Base-by-base conservation (phyloP, 2,797 vertebrate genomes). In the Sebastes steindachneri region DNA sequence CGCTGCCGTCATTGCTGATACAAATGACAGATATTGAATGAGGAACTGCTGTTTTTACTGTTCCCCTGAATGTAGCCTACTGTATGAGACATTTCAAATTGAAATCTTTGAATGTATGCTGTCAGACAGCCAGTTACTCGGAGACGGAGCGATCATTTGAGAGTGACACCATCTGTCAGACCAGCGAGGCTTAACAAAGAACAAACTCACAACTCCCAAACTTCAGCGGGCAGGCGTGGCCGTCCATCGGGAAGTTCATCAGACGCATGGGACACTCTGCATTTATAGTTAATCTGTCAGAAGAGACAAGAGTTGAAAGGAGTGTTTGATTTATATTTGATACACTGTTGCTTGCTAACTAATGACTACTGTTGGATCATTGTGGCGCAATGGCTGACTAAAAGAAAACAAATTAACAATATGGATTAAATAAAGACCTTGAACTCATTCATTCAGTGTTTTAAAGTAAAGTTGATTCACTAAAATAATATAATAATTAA, bases 201-300 rank as follows among this genome's bases (percentile, higher is more conserved):
- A 66, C 11, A 68, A 80, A 96, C 96, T 95, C 93, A 97, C 96
- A 97, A 86, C 96, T 97, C 64, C 96, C 96, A 87, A 97, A 97
- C 89, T 97, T 97, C 80, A 97, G 95, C 1, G 96, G 96, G 90
- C 96, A 97, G 33, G 96, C 95, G 48, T 97, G 96, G 60, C 96
- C 96, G 7, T 97, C 96, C 96, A 97, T 97, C 7, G 96, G 96
- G 85, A 97, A 97, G 93, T 97, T 96, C 78, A 97, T 96, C 77
- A 97, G 92, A 28, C 96, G 94, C 96, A 96, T 96, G 9, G 96
- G 96, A 54, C 96, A 97, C 88, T 95, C 96, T 0, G 96, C 96
- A 82, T 97, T 97, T 88, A 97, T 97, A 82, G 96, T 97, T 88
- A 97, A 94, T 93, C 96, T 97, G 91, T 73, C 84, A 80, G 81